Evolutionary conservation across 2,888 invertebrate species (phyloP).

Genomic region (Lydus trimaculatus): DNA sequence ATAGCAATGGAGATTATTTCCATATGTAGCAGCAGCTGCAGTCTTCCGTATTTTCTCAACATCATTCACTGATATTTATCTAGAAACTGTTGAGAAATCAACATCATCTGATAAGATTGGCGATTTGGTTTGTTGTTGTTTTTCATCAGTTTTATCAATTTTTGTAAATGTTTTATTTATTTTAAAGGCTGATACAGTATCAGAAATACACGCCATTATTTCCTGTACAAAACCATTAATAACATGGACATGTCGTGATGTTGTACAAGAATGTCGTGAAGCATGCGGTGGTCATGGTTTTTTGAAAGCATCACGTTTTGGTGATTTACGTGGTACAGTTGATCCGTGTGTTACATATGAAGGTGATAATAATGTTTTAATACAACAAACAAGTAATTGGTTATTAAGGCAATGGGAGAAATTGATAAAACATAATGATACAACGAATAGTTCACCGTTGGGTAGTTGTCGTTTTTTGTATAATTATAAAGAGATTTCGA

Average conservation of each 20-base stretch:
- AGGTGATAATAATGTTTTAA: conserved; percentile 92
- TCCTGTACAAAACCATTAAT: conserved; percentile 74
- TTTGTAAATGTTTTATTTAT: conserved; percentile 20
- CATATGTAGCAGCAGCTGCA: conserved; percentile 75
- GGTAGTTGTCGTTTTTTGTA: conserved; percentile 74
- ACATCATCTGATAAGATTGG: conserved; percentile 56
- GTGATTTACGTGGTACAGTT: conserved; percentile 83
- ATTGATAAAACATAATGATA: conserved; percentile 56
- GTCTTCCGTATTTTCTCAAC: conserved; percentile 72
- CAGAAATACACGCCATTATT: conserved; percentile 75
- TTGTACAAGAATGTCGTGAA: conserved; percentile 83
- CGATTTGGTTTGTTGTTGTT: conserved; percentile 50
- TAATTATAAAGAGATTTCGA: conserved; percentile 62
- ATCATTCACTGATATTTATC: conserved; percentile 70
- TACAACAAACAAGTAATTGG: conserved; percentile 92
- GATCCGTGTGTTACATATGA: conserved; percentile 93
- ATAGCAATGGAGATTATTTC: conserved; percentile 84
- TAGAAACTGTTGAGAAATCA: conserved; percentile 73
- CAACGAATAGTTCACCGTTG: conserved; percentile 72
- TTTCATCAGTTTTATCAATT: not conserved
- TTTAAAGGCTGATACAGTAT: conserved; percentile 70
- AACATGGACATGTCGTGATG: conserved; percentile 79
- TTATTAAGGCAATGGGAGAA: conserved; percentile 73
- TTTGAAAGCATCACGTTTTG: conserved; percentile 81
- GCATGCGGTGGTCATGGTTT: conserved; percentile 91